These are phyloP conservation scores for Austrofundulus limnaeus DNA, from an alignment of 2,113 vertebrate species.

Conservation along the genomic window DNA sequence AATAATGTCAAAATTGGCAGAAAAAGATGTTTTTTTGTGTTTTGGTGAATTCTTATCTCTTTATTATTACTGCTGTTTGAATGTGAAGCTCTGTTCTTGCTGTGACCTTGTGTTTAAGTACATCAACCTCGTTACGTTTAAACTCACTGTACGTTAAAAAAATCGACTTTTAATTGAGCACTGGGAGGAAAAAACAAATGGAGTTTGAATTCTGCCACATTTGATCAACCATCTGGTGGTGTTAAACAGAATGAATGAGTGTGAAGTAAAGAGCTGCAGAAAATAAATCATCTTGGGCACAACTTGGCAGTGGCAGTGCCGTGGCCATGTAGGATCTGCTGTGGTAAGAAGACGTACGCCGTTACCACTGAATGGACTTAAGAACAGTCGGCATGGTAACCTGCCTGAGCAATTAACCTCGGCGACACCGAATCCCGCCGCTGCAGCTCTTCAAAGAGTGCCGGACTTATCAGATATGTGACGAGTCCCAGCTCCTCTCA, in stretches of 20 bases:
- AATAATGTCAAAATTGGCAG: conserved; percentile 59
- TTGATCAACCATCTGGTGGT: conserved; percentile 15
- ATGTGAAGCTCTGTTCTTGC: conserved; percentile 40
- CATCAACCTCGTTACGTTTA: conserved; percentile 56
- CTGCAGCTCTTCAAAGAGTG: conserved; percentile 53
- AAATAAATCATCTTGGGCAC: conserved; percentile 44
- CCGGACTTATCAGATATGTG: conserved; percentile 39
- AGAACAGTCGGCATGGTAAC: conserved; percentile 47
- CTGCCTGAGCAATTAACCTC: conserved; percentile 71
- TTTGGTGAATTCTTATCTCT: conserved; percentile 60
- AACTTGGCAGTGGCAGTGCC: conserved; percentile 29
- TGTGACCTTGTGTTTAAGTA: conserved; percentile 62
- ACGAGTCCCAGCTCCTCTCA: conserved; percentile 37
- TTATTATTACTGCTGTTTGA: conserved; percentile 61
- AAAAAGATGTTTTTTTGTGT: conserved; percentile 66
- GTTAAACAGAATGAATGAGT: conserved; percentile 40
- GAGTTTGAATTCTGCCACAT: conserved; percentile 1
- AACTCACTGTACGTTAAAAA: conserved; percentile 44
- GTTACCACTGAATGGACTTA: conserved; percentile 18
- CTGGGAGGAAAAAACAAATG: conserved; percentile 11
- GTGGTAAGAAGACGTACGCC: conserved; percentile 20
- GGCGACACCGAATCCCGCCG: conserved; percentile 45
- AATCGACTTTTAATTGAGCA: conserved; percentile 23
- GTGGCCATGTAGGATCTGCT: conserved; percentile 20
- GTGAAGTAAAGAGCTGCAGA: conserved; percentile 32